phyloP scores from a whole-genome alignment of 2,113 vertebrate genomes.

The Mesembrinibis cayennensis region DNA sequence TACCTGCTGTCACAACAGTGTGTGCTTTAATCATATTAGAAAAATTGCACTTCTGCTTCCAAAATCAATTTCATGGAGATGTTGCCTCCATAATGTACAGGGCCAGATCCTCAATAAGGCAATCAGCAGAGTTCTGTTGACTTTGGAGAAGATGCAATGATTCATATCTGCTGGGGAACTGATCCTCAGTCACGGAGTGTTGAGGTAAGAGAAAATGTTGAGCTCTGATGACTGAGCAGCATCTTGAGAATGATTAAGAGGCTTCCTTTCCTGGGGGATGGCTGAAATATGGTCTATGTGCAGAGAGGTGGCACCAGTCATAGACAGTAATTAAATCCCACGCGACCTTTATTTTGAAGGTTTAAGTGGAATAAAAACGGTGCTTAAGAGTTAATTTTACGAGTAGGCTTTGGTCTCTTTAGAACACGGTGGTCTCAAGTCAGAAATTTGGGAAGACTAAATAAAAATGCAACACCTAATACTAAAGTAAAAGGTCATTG shows the following conservation, averaged over 20 bases:
- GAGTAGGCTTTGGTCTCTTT: neutral
- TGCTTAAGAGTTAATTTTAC: neutral
- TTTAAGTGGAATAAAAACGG: neutral
- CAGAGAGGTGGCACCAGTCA: neutral
- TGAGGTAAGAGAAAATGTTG: neutral
- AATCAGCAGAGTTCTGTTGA: conserved; percentile 18
- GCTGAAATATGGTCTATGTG: neutral
- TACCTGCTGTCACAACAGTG: conserved; percentile 13
- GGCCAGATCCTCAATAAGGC: conserved; percentile 26
- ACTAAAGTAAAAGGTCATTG: neutral
- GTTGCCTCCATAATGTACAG: neutral
- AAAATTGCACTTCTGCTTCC: conserved; percentile 44
- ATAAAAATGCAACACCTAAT: neutral
- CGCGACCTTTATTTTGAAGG: neutral
- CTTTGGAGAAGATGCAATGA: conserved; percentile 21
- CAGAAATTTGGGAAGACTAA: neutral
- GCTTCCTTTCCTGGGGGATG: neutral
- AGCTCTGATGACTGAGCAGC: conserved; percentile 26
- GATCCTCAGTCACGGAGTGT: neutral
- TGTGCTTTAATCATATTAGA: conserved; percentile 41
- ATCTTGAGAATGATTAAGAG: conserved; percentile 18
- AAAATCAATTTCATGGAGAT: conserved; percentile 51
- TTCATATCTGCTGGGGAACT: conserved; percentile 6
- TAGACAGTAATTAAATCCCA: conserved; percentile 10
- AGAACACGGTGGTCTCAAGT: neutral